Base-by-base conservation (phyloP, 1,140 invertebrate genomes). In the Papilio polyxenes region DNA sequence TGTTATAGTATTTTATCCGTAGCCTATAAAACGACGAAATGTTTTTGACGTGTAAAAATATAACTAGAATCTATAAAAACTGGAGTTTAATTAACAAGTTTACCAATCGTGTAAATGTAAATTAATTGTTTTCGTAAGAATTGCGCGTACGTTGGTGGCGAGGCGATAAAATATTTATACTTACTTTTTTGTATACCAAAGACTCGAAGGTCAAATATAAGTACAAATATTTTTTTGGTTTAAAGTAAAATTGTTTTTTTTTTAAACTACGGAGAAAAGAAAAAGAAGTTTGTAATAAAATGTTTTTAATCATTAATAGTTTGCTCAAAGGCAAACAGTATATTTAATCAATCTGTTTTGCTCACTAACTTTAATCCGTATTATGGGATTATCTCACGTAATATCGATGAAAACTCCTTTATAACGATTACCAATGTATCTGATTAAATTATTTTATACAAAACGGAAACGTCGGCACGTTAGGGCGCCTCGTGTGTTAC, bases 391-490 rank as follows among this genome's bases (percentile, higher is more conserved):
- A 72, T 72, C 23, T 72, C 65, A 72, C 31, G 65, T 11, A 40
- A 72, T 72, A 72, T 37, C 11, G 31, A 37, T 72, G 13, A 72
- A 72, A 72, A 72, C 7, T 37, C 20, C 23, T 37, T 4, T 31
- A 15, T 10, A 40, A 72, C 6, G 23, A 37, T 37, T 72, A 37
- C 5, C 65, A 40, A 40, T 72, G 31, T 72, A 72, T 37, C 31
- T 11, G 65, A 72, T 72, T 17, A 37, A 40, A 72, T 72, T 72
- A 72, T 37, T 37, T 40, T 40, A 72, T 72, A 17, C 31, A 72
- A 72, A 72, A 37, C 65, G 65, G 65, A 72, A 72, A 72, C 15
- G 65, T 72, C 65, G 65, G 65, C 65, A 37, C 31, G 65, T 72
- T 40, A 40, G 65, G 23, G 13, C 20, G 59, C 23, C 13, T 72